Conservation (phyloP, 2,888 invertebrate genomes). For the Saturnia japonica region DNA sequence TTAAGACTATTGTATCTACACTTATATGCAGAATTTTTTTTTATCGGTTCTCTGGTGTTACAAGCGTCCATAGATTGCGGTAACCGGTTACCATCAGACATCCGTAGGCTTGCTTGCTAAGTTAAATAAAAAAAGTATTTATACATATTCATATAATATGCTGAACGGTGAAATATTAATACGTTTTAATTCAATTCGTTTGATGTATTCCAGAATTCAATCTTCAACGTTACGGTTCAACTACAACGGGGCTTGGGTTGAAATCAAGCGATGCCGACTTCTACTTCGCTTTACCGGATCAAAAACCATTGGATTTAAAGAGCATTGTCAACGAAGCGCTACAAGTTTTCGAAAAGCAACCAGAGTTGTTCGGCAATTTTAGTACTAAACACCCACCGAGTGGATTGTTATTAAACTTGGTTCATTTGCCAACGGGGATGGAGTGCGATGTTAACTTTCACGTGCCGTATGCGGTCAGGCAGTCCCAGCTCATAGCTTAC, state of each 20-base stretch:
- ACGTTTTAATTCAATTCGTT: background rate
- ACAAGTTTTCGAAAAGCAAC: slow-evolving; percentile 24
- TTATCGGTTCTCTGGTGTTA: no score
- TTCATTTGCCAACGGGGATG: slow-evolving; percentile 23
- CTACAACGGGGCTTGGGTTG: slow-evolving; percentile 32
- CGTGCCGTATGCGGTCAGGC: background rate
- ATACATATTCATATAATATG: no score
- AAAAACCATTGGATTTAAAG: slow-evolving; percentile 1
- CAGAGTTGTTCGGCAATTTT: slow-evolving; percentile 24
- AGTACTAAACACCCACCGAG: no score
- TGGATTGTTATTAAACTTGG: slow-evolving; percentile 20
- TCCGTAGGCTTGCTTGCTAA: no score
- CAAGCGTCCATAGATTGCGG: no score
- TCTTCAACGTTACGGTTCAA: slow-evolving; percentile 32
- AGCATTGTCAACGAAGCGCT: slow-evolving; percentile 23
- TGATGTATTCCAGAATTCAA: slow-evolving; percentile 28
- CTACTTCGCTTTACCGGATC: slow-evolving; percentile 25
- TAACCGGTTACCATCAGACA: no score
- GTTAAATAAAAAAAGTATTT: no score
- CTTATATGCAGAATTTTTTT: no score
- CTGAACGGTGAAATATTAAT: background rate
- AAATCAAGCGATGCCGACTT: slow-evolving; percentile 38
- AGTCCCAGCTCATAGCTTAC: slow-evolving; percentile 27
- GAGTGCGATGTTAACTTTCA: slow-evolving; percentile 29
- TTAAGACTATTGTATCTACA: no score